Conservation (phyloP, 1,140 invertebrate species). For the Eumeta japonica region DNA sequence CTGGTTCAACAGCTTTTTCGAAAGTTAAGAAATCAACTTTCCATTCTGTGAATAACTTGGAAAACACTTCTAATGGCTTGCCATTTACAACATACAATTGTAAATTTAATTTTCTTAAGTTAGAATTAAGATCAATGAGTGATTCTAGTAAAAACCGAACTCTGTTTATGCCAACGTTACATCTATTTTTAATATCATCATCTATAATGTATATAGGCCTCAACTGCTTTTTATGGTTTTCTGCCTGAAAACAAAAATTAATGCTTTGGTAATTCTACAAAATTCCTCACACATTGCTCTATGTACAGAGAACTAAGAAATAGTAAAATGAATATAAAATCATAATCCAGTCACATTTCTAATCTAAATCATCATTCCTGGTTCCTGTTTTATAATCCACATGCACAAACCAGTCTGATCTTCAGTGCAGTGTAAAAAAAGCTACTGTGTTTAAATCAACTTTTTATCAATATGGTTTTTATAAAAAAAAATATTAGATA, state of each 20-base stretch:
- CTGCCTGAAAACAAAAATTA: slow-evolving; percentile 32
- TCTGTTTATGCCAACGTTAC: slow-evolving; percentile 67
- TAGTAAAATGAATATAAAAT: too few species aligned
- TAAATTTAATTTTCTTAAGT: slow-evolving; percentile 56
- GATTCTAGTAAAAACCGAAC: slow-evolving; percentile 70
- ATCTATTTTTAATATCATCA: slow-evolving; percentile 63
- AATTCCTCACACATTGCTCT: too few species aligned
- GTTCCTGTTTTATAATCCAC: slow-evolving; percentile 7
- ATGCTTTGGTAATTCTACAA: too few species aligned
- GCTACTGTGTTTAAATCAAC: too few species aligned
- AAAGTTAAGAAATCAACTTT: slow-evolving; percentile 65
- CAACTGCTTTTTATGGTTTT: slow-evolving; percentile 49
- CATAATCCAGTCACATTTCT: too few species aligned
- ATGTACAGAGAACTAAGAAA: too few species aligned
- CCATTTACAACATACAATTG: slow-evolving; percentile 68
- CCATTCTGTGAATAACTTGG: slow-evolving; percentile 68
- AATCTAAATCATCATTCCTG: too few species aligned
- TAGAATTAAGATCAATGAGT: slow-evolving; percentile 66
- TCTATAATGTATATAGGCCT: slow-evolving; percentile 71
- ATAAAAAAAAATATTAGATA: too few species aligned
- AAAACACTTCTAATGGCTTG: slow-evolving; percentile 63
- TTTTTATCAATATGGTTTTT: too few species aligned
- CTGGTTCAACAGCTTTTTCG: slow-evolving; percentile 73
- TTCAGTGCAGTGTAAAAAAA: too few species aligned
- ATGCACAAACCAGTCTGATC: not conserved